phyloP scores from a whole-genome alignment of 2,113 vertebrate genomes.

The Toxotes chatareus region DNA sequence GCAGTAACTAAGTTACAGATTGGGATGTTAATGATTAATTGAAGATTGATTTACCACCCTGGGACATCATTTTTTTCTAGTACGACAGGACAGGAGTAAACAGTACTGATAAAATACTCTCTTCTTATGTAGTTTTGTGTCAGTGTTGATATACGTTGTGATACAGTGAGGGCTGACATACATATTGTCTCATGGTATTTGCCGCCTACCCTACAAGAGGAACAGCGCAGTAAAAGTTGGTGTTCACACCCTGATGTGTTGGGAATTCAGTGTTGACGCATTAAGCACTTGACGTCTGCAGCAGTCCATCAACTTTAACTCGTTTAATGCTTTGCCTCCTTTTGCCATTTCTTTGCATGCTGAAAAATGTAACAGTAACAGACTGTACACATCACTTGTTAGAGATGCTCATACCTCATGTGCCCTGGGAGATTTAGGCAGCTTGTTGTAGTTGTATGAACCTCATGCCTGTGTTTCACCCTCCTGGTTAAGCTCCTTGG shows the following conservation, averaged over 20 bases:
- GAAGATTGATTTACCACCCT: background rate
- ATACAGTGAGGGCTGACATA: background rate
- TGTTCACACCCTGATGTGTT: background rate
- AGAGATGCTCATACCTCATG: background rate
- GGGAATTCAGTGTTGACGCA: background rate
- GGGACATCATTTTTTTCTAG: background rate
- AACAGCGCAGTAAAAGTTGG: background rate
- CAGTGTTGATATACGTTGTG: background rate
- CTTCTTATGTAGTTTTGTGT: background rate
- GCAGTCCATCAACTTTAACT: background rate
- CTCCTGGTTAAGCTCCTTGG: background rate
- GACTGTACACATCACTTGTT: background rate
- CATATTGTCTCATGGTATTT: background rate
- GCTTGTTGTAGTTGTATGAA: background rate
- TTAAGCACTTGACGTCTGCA: background rate
- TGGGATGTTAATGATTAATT: background rate
- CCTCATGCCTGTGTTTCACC: background rate
- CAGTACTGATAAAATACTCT: background rate
- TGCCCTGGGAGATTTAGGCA: background rate
- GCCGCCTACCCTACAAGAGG: too few relatives aligned
- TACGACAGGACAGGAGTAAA: background rate
- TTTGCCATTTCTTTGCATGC: background rate
- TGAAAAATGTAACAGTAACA: background rate
- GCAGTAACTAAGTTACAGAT: background rate
- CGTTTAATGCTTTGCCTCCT: background rate